A percentile compares a stretch with the other conserved stretches of the same genome.
Evolutionary conservation across 2,113 vertebrate species (phyloP).

Genomic region (Caloenas nicobarica): DNA sequence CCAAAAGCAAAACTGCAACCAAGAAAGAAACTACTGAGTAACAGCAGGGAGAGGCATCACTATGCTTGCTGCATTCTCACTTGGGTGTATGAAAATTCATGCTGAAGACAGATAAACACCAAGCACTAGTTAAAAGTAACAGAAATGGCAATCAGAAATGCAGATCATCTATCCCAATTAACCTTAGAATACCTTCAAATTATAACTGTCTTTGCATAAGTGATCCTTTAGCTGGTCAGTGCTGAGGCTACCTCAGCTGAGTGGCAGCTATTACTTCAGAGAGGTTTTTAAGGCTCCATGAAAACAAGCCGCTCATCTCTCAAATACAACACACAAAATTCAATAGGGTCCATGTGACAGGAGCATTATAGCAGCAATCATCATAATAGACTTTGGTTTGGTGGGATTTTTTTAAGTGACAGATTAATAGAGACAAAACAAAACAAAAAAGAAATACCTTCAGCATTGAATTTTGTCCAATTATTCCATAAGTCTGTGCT

Average conservation of each 20-base stretch:
- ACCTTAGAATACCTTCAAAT: not conserved
- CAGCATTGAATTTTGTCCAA: conserved; percentile 65
- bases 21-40: not conserved
- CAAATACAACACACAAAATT: not conserved
- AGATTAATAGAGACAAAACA: not conserved
- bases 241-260: not conserved
- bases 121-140: not conserved
- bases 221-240: not conserved
- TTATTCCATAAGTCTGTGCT: conserved; percentile 47
- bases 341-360: not conserved
- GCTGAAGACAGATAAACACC: not conserved
- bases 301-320: not conserved
- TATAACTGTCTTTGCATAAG: not conserved
- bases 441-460: conserved; percentile 69
- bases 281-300: not conserved
- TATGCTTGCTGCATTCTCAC: not conserved
- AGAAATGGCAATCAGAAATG: not conserved
- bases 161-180: not conserved
- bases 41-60: not conserved
- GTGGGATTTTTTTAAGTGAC: not conserved
- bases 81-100: accelerated
- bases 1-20: not conserved
- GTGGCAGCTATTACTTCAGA: not conserved
- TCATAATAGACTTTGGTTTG: not conserved
- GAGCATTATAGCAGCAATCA: not conserved